A percentile compares a stretch with the other conserved stretches of the same genome.
Evolutionary conservation across 2,113 vertebrate species (phyloP).

Genomic region (Ranitomeya imitator): DNA sequence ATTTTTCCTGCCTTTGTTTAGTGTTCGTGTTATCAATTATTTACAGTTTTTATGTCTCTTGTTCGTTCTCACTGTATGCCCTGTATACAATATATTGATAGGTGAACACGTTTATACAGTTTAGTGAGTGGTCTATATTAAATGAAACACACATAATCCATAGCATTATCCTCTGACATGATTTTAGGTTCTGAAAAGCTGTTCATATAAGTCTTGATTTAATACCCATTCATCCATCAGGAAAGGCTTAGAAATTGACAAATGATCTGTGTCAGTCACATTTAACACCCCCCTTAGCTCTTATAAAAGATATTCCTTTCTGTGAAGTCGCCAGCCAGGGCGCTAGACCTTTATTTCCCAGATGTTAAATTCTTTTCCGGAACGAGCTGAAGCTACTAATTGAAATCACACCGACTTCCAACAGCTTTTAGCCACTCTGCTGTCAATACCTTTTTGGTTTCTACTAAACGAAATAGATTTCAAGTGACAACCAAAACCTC

Average conservation of each 20-base stretch:
- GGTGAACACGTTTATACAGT: not conserved
- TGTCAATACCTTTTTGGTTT: slow-evolving; percentile 23
- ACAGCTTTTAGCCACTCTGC: not conserved
- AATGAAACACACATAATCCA: slow-evolving; percentile 13
- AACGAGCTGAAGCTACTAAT: not conserved
- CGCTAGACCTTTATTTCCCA: slow-evolving; percentile 13
- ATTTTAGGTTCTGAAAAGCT: slow-evolving; percentile 16
- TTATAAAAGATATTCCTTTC: slow-evolving; percentile 10
- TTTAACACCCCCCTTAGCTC: slow-evolving; percentile 17
- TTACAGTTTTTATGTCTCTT: slow-evolving; percentile 29
- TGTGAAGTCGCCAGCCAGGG: slow-evolving; percentile 40
- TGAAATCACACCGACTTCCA: slow-evolving; percentile 19
- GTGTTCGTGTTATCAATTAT: slow-evolving; percentile 29
- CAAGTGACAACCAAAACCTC: slow-evolving; percentile 13
- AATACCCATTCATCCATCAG: slow-evolving; percentile 43
- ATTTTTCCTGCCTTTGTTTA: slow-evolving; percentile 38
- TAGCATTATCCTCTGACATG: not conserved
- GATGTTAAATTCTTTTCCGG: slow-evolving; percentile 8
- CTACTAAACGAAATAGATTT: not conserved
- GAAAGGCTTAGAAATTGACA: slow-evolving; percentile 15
- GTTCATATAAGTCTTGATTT: slow-evolving; percentile 36
- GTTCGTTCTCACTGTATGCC: not conserved
- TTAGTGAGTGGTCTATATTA: not conserved
- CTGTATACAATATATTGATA: not conserved
- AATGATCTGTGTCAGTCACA: slow-evolving; percentile 45